phyloP scores from a whole-genome alignment of 2,113 vertebrate genomes.

The Todiramphus chloris region DNA sequence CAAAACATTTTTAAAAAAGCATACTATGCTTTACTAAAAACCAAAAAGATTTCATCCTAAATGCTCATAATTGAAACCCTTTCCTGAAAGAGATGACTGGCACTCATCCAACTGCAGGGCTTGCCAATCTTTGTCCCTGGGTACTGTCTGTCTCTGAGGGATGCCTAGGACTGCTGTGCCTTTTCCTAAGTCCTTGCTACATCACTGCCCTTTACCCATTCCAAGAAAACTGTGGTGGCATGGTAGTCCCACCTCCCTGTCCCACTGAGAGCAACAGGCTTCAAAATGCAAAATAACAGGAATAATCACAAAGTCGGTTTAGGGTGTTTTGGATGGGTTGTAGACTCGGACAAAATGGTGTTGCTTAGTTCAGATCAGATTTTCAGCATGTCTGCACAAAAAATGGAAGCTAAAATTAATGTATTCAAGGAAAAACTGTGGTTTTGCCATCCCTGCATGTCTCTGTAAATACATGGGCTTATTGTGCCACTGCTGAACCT shows the following conservation, averaged over 20 bases:
- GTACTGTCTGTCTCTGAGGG: background rate
- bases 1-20: background rate
- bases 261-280: background rate
- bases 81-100: background rate
- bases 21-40: background rate
- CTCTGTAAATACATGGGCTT: slow-evolving; percentile 6
- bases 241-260: background rate
- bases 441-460: background rate
- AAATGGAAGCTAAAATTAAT: background rate
- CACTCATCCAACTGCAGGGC: background rate
- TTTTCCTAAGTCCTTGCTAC: background rate
- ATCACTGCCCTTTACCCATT: background rate
- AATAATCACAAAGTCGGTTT: background rate
- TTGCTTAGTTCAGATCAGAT: background rate
- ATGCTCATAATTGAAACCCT: background rate
- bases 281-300: background rate
- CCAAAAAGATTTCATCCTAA: background rate
- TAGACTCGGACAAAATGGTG: background rate
- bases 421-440: background rate
- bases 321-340: background rate
- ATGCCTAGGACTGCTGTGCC: background rate
- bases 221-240: background rate
- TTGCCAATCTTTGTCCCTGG: background rate
- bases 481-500: slow-evolving; percentile 18
- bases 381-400: background rate